Evolutionary conservation across 2,888 invertebrate species (phyloP).

Genomic region (Embidobia sp.): DNA sequence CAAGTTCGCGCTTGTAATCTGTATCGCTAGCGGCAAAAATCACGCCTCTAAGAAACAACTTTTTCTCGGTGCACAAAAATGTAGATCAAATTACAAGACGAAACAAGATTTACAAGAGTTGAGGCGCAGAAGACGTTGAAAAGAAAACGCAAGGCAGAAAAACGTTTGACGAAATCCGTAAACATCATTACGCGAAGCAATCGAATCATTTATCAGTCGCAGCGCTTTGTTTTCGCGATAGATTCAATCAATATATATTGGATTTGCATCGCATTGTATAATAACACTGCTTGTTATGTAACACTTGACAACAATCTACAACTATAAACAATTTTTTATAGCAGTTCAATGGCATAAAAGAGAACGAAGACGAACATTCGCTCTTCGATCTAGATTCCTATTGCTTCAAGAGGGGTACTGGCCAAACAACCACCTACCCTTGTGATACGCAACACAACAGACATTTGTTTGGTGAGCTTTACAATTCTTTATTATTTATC

Average conservation of each 20-base stretch:
- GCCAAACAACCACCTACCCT: constrained; percentile 50
- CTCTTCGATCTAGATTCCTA: constrained; percentile 77
- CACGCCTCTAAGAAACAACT: too few species aligned
- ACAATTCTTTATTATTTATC: too few species aligned
- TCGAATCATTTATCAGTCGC: constrained; percentile 8
- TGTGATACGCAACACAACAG: constrained; percentile 73
- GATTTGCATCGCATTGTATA: constrained; percentile 20
- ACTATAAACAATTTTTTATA: constrained; percentile 61
- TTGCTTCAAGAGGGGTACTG: constrained; percentile 68
- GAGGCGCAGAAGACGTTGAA: too few species aligned
- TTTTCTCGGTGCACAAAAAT: too few species aligned
- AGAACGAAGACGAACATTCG: constrained; percentile 72
- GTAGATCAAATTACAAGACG: too few species aligned
- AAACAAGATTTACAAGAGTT: too few species aligned
- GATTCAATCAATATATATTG: too few species aligned
- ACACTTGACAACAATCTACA: constrained; percentile 17
- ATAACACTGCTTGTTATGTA: constrained; percentile 11
- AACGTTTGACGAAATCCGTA: constrained; percentile 6
- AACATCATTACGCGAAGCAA: constrained; percentile 11
- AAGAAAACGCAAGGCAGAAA: too few species aligned
- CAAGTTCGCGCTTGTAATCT: constrained; percentile 33
- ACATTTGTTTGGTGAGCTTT: constrained; percentile 72
- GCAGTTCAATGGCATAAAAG: constrained; percentile 70
- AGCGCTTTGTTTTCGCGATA: constrained; percentile 16
- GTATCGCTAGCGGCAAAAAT: constrained; percentile 30